Percentiles rank a stretch among this genome's conserved stretches.
phyloP scores from a whole-genome alignment of 2,797 vertebrate species.

The Leptodactylus fallax region DNA sequence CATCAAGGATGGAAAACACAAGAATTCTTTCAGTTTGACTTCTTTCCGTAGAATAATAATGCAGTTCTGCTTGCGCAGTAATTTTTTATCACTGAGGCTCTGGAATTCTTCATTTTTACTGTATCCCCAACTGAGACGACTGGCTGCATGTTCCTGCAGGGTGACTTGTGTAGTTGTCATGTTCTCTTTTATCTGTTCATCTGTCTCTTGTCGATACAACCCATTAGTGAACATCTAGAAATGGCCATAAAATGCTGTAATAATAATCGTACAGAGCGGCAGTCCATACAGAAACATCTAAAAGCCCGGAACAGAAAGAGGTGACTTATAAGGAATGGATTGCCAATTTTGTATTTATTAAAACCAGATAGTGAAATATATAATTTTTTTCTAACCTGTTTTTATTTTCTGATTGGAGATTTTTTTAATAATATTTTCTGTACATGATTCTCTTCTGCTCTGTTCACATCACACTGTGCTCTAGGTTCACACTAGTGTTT shows the following conservation, averaged over 20 bases:
- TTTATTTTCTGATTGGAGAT: no score
- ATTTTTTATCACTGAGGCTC: neutral
- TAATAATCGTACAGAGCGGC: neutral
- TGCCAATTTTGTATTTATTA: no score
- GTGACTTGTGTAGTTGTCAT: neutral
- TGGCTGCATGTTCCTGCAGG: neutral
- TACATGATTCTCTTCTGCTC: no score
- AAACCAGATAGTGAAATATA: no score
- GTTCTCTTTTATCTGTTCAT: constrained; percentile 21
- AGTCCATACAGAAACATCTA: no score
- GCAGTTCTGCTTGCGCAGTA: constrained; percentile 50
- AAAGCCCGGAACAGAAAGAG: neutral
- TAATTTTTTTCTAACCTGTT: no score
- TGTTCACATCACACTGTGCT: no score
- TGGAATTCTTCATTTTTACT: constrained; percentile 37
- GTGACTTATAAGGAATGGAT: no score
- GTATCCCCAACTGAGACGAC: neutral
- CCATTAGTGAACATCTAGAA: neutral
- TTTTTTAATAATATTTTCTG: no score
- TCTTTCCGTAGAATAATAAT: constrained; percentile 67
- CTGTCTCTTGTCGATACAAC: constrained; percentile 2
- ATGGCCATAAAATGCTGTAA: neutral
- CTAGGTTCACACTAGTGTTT: no score
- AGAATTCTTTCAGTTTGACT: constrained; percentile 65
- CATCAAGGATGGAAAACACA: constrained; percentile 44